Evolutionary conservation across 2,888 invertebrate genomes (phyloP), one percentile per base, ranked within the genome.

Genomic region (Meteorus colon): DNA sequence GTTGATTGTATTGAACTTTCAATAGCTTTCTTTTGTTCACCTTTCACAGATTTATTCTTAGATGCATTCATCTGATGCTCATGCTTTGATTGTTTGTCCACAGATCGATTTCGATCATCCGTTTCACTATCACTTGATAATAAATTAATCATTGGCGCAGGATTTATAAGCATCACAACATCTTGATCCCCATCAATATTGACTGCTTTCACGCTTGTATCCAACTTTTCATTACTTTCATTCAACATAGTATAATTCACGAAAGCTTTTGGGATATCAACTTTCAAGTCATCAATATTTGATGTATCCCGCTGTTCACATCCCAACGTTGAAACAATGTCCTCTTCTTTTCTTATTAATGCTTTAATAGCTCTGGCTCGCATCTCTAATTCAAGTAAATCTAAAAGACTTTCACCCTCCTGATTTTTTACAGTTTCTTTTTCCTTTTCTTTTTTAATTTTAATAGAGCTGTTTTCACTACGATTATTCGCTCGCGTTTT

Each of bases 301-400:
- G 75, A 14, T 16, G 73, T 77, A 68, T 63, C 68, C 5, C 76
- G 73, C 67, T 77, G 72, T 51, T 78, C 79, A 55, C 60, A 34
- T 8, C 74, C 79, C 10, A 76, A 65, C 19, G 66, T 75, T 60
- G 87, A 87, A 72, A 86, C 85, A 41, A 87, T 80, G 48, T 88
- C 86, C 73, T 89, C 89, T 75, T 89, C 89, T 78, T 89, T 89
- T 14, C 89, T 85, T 77, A 89, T 89, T 80, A 92, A 89, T 37
- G 92, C 91, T 81, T 92, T 90, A 79, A 92, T 92, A 5, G 92
- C 92, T 73, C 92, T 86, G 0, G 92, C 92, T 82, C 92, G 89
- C 92, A 92, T 92, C 86, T 92, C 92, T 68, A 92, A 84, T 82
- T 92, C 92, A 70, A 92, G 84, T 41, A 92, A 87, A 84, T 92